phyloP scores from a whole-genome alignment of 2,797 vertebrate genomes.

The Coreius guichenoti region DNA sequence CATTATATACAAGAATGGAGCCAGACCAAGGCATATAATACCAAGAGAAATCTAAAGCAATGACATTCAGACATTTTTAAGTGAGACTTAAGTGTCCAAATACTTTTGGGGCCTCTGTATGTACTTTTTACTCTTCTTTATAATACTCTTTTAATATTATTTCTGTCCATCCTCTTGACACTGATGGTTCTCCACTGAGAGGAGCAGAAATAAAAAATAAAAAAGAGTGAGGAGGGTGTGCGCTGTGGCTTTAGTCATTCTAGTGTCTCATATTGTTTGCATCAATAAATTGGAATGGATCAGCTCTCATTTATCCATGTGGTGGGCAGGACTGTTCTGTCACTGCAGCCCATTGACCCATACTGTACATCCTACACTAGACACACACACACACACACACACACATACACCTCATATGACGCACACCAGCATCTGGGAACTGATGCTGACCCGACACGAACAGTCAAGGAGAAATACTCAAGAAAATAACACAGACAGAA shows the following conservation, averaged over 20 bases:
- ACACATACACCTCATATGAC: conserved; percentile 29
- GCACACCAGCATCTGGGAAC: conserved; percentile 27
- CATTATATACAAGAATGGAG: background rate
- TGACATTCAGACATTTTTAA: conserved; percentile 15
- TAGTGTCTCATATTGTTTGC: conserved; percentile 32
- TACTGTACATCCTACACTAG: background rate
- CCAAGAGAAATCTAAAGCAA: background rate
- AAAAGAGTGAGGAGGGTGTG: background rate
- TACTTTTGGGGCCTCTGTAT: background rate
- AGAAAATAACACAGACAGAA: conserved; percentile 4
- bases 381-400: conserved; percentile 9
- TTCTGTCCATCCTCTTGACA: conserved; percentile 30
- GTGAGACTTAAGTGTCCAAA: background rate
- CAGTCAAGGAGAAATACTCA: conserved; percentile 4
- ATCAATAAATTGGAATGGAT: conserved; percentile 48
- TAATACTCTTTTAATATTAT: conserved; percentile 33
- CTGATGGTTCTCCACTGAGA: conserved; percentile 31
- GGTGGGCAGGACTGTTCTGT: conserved; percentile 34
- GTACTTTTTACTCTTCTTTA: conserved; percentile 41
- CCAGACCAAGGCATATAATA: background rate
- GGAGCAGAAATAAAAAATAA: background rate
- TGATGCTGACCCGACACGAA: conserved; percentile 33
- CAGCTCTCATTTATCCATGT: conserved; percentile 43
- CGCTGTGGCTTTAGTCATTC: conserved; percentile 24
- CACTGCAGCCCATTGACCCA: conserved; percentile 47